Evolutionary conservation across 2,888 invertebrate genomes (phyloP), one percentile per base, ranked within the genome.

Genomic region (Plebejus melissa): DNA sequence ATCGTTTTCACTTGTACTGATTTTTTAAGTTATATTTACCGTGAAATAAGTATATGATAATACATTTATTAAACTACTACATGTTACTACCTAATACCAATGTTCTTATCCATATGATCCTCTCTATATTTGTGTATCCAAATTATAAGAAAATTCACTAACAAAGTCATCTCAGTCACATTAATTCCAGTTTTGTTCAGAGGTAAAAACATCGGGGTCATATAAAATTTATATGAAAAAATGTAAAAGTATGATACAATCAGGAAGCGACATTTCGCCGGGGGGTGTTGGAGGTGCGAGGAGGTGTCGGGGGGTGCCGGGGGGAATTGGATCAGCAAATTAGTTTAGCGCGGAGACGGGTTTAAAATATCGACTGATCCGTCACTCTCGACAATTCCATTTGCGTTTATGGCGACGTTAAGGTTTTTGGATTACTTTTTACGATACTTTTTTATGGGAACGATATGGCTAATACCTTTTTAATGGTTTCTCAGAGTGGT

Each of bases 281-380:
- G 65, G 16, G 32, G 11, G 5, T 36, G 65, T 36, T 32, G 65
- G 65, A 13, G 36, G 32, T 65, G 36, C 60, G 6, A 9, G 32
- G 65, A 11, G 32, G 32, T 65, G 65, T 13, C 9, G 65, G 32
- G 80, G 79, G 77, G 81, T 78, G 81, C 79, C 79, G 80, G 77
- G 82, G 87, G 88, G 87, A 87, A 89, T 89, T 87, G 86, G 87
- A 89, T 88, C 85, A 84, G 84, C 79, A 88, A 89, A 88, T 88
- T 88, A 86, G 86, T 87, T 87, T 83, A 84, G 80, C 58, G 54
- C 22, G 38, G 69, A 79, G 77, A 79, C 77, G 80, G 81, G 78
- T 86, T 85, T 80, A 82, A 81, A 80, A 80, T 79, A 79, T 81
- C 79, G 78, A 79, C 77, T 76, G 70, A 77, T 79, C 77, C 71